phyloP scores from a whole-genome alignment of 2,113 vertebrate genomes.

The Abramis brama region DNA sequence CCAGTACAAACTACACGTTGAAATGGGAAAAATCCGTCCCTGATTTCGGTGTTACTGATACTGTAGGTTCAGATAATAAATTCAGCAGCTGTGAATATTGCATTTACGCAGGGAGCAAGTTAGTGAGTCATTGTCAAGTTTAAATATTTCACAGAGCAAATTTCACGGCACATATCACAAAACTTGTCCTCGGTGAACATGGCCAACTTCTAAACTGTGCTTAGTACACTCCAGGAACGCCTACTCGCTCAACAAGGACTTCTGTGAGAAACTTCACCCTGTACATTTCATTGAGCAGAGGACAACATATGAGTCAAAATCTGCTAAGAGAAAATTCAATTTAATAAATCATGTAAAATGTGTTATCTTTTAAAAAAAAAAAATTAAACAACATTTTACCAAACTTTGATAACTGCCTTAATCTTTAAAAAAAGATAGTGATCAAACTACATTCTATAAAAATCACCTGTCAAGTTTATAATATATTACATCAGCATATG shows the following conservation, averaged over 20 bases:
- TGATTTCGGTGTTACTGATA: background rate
- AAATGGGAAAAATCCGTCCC: background rate
- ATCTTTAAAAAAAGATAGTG: no score
- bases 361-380: no score
- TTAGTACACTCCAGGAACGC: conserved; percentile 45
- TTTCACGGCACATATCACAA: conserved; percentile 63
- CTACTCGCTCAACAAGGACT: conserved; percentile 24
- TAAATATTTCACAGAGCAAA: conserved; percentile 66
- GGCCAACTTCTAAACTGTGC: conserved; percentile 39
- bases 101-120: conserved; percentile 40
- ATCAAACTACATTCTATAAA: no score
- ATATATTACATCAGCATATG: no score
- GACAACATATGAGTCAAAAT: background rate
- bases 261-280: background rate
- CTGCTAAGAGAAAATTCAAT: no score
- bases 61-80: conserved; percentile 14
- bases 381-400: no score
- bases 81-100: conserved; percentile 40
- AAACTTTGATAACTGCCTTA: no score
- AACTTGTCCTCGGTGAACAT: conserved; percentile 43
- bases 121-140: conserved; percentile 62
- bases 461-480: no score
- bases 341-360: no score
- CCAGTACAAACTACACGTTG: background rate
- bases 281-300: conserved; percentile 9